phyloP scores from a whole-genome alignment of 1,140 invertebrate genomes.

The Anastatus disparis region DNA sequence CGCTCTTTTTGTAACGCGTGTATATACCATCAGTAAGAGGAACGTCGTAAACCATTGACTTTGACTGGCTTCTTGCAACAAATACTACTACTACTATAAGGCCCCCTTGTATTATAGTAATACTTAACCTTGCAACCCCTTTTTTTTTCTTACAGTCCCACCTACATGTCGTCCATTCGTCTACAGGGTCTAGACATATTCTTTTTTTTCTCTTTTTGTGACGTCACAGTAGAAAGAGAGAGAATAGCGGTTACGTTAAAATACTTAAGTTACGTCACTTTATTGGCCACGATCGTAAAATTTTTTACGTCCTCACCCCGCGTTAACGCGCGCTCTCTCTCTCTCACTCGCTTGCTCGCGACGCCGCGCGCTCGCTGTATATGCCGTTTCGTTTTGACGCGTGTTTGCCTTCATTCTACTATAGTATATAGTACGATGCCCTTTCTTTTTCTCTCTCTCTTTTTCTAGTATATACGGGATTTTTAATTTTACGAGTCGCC shows the following conservation, averaged over 20 bases:
- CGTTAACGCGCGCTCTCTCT: neutral
- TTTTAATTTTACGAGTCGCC: conserved; percentile 43
- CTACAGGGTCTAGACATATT: neutral
- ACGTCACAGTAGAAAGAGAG: too few relatives aligned
- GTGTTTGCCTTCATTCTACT: neutral
- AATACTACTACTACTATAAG: too few relatives aligned
- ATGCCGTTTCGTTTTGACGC: conserved; percentile 26
- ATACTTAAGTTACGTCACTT: conserved; percentile 64
- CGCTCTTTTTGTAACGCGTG: too few relatives aligned
- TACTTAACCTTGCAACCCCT: conserved; percentile 32
- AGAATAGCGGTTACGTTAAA: conserved; percentile 37
- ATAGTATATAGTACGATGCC: neutral
- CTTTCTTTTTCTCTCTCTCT: neutral
- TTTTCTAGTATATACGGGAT: conserved; percentile 4
- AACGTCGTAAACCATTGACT: conserved; percentile 65
- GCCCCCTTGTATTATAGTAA: neutral
- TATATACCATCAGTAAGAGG: conserved; percentile 65
- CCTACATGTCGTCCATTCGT: neutral
- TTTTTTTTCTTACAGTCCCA: conserved; percentile 7
- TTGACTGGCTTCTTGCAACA: conserved; percentile 50
- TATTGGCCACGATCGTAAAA: conserved; percentile 67
- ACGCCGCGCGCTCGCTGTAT: conserved; percentile 23
- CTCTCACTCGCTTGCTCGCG: too few relatives aligned
- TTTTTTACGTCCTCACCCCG: conserved; percentile 59
- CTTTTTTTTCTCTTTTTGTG: too few relatives aligned